phyloP scores from a whole-genome alignment of 2,113 vertebrate species.

The Amia ocellicauda region DNA sequence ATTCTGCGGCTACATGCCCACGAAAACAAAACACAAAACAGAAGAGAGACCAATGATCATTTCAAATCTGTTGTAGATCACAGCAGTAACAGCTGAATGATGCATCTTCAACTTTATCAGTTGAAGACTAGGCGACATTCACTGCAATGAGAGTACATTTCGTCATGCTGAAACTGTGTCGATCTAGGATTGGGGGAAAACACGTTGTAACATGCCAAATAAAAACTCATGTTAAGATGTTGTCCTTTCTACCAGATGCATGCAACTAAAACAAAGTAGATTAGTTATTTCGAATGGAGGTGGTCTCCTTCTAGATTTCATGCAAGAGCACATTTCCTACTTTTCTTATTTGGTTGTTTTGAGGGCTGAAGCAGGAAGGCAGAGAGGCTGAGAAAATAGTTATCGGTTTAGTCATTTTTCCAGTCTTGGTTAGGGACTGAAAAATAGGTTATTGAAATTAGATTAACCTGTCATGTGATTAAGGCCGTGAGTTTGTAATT shows the following conservation, averaged over 20 bases:
- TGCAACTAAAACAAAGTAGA: constrained; percentile 36
- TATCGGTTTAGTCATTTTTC: not conserved
- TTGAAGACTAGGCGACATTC: not conserved
- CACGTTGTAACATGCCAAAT: not conserved
- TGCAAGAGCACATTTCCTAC: constrained; percentile 35
- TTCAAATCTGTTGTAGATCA: not conserved
- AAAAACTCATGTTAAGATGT: not conserved
- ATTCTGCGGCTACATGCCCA: constrained; percentile 74
- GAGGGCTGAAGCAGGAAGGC: constrained; percentile 61
- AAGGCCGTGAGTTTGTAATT: not conserved
- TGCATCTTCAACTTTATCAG: not conserved
- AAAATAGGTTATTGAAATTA: too few species aligned
- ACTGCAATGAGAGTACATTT: constrained; percentile 8
- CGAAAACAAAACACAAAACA: constrained; percentile 30
- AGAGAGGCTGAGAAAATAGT: constrained; percentile 41
- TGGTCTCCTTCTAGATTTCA: constrained; percentile 37
- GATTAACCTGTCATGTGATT: not conserved
- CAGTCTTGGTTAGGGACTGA: too few species aligned
- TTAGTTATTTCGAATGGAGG: constrained; percentile 2
- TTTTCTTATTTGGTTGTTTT: constrained; percentile 25
- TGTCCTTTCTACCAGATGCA: constrained; percentile 25
- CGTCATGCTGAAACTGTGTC: not conserved
- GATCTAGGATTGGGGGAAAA: not conserved
- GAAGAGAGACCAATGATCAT: not conserved
- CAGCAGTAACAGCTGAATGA: not conserved